Evolutionary conservation across 2,113 vertebrate genomes (phyloP).

Genomic region (Taurulus bubalis): DNA sequence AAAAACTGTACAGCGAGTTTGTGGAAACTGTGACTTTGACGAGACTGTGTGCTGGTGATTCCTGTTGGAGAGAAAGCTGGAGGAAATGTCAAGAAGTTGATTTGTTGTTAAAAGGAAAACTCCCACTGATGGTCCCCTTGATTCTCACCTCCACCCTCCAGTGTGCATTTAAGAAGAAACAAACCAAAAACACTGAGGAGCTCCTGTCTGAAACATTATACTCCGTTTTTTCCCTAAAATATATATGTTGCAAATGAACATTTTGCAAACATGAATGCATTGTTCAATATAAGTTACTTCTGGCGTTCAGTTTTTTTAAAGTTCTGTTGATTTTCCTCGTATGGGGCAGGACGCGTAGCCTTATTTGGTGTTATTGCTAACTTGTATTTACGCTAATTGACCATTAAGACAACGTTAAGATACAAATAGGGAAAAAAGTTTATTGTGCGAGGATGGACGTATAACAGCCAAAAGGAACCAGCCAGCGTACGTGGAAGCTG

Average conservation of each 20-base stretch:
- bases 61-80: constrained; percentile 45
- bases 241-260: neutral
- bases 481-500: too few relatives aligned
- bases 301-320: neutral
- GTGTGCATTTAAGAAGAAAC: neutral
- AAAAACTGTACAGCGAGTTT: constrained; percentile 62
- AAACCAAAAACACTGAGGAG: neutral
- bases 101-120: constrained; percentile 48
- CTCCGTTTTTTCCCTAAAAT: neutral
- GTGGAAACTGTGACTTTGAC: constrained; percentile 55
- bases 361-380: too few relatives aligned
- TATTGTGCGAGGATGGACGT: too few relatives aligned
- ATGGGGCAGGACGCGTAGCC: too few relatives aligned
- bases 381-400: too few relatives aligned
- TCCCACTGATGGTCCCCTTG: constrained; percentile 8
- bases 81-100: constrained; percentile 25
- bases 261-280: neutral
- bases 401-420: too few relatives aligned
- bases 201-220: neutral
- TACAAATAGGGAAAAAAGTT: too few relatives aligned
- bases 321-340: neutral
- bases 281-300: neutral
- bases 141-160: neutral
- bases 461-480: too few relatives aligned
- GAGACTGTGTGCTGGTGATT: constrained; percentile 51